Evolutionary conservation across 2,113 vertebrate genomes (phyloP).

Genomic region (Proteles cristata): DNA sequence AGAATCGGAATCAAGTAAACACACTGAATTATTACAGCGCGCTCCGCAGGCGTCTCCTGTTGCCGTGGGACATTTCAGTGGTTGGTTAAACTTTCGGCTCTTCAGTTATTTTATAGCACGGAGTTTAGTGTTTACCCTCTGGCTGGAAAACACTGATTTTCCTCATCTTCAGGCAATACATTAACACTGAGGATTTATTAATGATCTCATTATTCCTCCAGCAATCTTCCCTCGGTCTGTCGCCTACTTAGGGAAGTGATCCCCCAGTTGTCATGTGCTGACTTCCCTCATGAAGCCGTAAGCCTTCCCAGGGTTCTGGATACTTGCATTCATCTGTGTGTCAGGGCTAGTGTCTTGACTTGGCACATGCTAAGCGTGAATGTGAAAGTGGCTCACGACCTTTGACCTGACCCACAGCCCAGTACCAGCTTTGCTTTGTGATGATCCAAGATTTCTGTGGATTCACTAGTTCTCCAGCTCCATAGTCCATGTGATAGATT

Average conservation of each 20-base stretch:
- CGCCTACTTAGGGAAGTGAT: background rate
- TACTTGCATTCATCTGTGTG: background rate
- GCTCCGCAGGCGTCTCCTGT: background rate
- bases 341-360: background rate
- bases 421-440: background rate
- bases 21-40: background rate
- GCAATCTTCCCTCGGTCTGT: background rate
- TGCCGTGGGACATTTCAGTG: background rate
- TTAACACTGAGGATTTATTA: background rate
- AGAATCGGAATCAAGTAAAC: background rate
- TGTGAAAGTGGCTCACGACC: background rate
- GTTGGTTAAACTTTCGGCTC: background rate
- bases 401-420: background rate
- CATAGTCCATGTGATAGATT: background rate
- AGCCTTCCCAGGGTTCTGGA: too few species aligned
- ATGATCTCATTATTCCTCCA: background rate
- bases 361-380: accelerated
- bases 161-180: background rate
- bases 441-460: too few species aligned
- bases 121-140: background rate
- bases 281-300: background rate
- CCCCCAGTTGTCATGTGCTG: background rate
- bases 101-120: background rate
- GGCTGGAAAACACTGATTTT: background rate
- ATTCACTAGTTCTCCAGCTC: accelerated